Conservation (phyloP, 2,797 vertebrate species). For the Dendrocincla fuliginosa region DNA sequence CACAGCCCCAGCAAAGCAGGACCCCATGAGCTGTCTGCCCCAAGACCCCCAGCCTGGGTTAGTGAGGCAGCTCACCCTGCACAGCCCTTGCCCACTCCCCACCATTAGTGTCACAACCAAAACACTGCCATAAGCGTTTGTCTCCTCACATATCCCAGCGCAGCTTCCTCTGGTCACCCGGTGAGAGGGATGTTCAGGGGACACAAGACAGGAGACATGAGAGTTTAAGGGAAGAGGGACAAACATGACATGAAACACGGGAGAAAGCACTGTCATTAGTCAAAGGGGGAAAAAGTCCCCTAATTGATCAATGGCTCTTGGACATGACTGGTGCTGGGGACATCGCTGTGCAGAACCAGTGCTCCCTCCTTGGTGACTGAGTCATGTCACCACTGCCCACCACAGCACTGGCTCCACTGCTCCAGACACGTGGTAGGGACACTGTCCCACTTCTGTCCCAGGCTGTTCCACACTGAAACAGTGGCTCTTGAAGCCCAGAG, state of each 20-base stretch:
- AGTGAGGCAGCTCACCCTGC: not conserved
- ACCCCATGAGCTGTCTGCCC: not conserved
- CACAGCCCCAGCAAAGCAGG: not conserved
- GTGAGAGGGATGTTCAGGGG: constrained; percentile 66
- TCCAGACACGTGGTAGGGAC: not conserved
- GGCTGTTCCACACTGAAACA: rapidly evolving
- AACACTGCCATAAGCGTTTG: constrained; percentile 12
- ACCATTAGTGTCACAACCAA: constrained; percentile 40
- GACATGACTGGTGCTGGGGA: not conserved
- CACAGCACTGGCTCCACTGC: rapidly evolving
- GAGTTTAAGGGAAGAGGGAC: constrained; percentile 33
- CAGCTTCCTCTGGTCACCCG: constrained; percentile 93
- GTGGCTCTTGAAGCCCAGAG: rapidly evolving
- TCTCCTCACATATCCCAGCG: constrained; percentile 99
- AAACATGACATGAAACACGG: constrained; percentile 74
- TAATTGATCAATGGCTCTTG: not conserved
- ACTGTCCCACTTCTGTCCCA: not conserved
- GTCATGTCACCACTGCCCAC: not conserved
- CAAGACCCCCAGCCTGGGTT: not conserved
- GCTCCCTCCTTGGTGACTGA: not conserved
- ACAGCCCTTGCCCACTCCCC: not conserved
- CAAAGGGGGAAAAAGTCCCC: not conserved
- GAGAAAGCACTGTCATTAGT: constrained; percentile 67
- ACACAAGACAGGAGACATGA: constrained; percentile 74
- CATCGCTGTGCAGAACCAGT: not conserved